Evolutionary conservation across 2,797 vertebrate genomes (phyloP), one percentile per base, ranked within the genome.

Genomic region (Coregonus sp.): DNA sequence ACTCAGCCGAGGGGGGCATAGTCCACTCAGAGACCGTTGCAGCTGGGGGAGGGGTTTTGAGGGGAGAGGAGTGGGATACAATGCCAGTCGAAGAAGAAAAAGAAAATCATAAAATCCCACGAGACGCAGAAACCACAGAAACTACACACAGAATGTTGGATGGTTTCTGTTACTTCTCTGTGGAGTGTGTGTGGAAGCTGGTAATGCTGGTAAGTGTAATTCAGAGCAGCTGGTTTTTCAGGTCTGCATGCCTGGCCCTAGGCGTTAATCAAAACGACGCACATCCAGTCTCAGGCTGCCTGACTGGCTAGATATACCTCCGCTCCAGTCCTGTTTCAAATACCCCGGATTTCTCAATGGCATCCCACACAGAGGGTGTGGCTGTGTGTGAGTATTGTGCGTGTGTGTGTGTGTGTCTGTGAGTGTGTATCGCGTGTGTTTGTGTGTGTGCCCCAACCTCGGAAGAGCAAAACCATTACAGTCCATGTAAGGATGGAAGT

Each of bases 201-300:
- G 82, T 83, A 77, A 86, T 80, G 29, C 69, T 81, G 15, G 65
- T 80, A 61, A 84, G 71, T 80, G 82, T 80, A 84, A 87, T 90
- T 79, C 80, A 29, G 82, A 80, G 86, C 83, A 93, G 90, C 93
- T 92, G 91, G 94, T 95, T 95, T 94, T 94, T 94, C 94, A 89
- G 92, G 94, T 94, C 92, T 81, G 75, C 88, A 78, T 31, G 74
- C 87, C 78, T 33, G 77, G 85, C 85, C 81, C 72, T 75, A 89
- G 93, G 94, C 78, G 89, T 91, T 92, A 75, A 86, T 40, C 11
- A 25, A 18, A 7, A 25, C 9, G 7, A 33, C 15, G 4, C 47
- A 16, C 50, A 1, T 54, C 15, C 3, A 25, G 20, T 29, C 59
- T 25, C 59, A 12, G 20, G 6, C 0, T 9, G 14, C 29, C 71